A percentile compares a stretch with the other conserved stretches of the same genome.
Conservation (phyloP, 2,113 vertebrate species). For the Scalopus aquaticus region DNA sequence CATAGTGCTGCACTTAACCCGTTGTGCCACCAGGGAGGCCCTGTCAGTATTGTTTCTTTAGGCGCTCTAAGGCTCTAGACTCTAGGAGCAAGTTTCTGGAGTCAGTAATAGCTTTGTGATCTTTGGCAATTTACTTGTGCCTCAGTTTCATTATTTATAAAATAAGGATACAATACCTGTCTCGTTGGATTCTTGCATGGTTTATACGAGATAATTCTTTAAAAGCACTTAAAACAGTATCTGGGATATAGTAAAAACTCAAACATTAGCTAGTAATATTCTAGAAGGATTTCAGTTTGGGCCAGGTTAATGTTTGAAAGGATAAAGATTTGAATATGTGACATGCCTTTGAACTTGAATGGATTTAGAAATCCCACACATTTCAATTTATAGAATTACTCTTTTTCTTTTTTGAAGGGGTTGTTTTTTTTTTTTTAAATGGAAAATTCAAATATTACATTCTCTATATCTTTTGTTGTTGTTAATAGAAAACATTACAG, state of each 20-base stretch:
- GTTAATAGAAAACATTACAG: background rate
- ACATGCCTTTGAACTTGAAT: background rate
- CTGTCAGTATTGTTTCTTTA: background rate
- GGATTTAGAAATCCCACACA: background rate
- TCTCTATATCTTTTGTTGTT: background rate
- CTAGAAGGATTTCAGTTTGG: background rate
- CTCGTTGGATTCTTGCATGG: background rate
- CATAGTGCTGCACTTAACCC: too few species aligned
- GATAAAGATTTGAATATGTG: background rate
- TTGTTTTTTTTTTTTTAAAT: background rate
- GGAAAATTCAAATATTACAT: background rate
- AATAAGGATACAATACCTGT: slow-evolving; percentile 2
- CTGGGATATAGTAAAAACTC: background rate
- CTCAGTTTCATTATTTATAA: background rate
- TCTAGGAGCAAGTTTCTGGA: background rate
- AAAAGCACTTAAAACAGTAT: background rate
- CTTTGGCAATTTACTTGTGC: background rate
- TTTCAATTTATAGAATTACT: background rate
- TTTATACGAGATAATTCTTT: slow-evolving; percentile 17
- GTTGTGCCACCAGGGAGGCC: too few species aligned
- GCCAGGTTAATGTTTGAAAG: background rate
- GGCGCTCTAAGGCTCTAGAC: background rate
- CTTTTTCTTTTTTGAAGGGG: background rate
- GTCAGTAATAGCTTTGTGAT: background rate
- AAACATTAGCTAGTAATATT: background rate